Evolutionary conservation across 2,797 vertebrate genomes (phyloP).

Genomic region (Dendrocincla fuliginosa): DNA sequence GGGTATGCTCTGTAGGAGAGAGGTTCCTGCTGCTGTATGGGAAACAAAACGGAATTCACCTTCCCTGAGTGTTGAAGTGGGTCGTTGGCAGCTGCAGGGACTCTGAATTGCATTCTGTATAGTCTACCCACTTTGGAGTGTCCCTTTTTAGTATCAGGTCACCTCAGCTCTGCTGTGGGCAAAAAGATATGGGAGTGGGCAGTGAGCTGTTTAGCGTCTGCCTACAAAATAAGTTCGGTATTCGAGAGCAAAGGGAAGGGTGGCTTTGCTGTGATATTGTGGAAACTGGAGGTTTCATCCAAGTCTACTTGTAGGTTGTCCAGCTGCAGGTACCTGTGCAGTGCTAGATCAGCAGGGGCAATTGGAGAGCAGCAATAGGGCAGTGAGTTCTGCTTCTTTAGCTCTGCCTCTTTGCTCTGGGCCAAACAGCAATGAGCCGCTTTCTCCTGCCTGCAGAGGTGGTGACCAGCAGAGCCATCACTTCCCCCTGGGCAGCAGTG

Average conservation of each 20-base stretch:
- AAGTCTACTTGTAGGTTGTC: background rate
- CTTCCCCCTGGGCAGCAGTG: background rate
- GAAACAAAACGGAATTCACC: background rate
- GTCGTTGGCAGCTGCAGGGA: background rate
- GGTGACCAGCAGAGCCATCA: background rate
- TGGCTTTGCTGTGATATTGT: background rate
- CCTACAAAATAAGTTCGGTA: background rate
- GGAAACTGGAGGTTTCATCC: background rate
- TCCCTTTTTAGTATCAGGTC: background rate
- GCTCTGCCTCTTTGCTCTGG: background rate
- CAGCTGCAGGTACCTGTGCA: background rate
- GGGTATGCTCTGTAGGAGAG: background rate
- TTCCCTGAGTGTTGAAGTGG: background rate
- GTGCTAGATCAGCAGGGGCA: background rate
- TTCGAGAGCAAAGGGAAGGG: background rate
- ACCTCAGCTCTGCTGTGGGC: background rate
- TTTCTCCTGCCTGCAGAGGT: background rate
- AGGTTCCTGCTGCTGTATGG: background rate
- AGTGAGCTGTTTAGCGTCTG: background rate
- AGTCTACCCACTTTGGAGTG: background rate
- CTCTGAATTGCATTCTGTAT: background rate
- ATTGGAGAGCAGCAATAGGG: background rate
- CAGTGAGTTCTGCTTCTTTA: background rate
- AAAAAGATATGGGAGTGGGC: background rate
- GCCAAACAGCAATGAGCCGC: background rate